phyloP scores from a whole-genome alignment of 2,113 vertebrate genomes.

The Triplophysa rosa region DNA sequence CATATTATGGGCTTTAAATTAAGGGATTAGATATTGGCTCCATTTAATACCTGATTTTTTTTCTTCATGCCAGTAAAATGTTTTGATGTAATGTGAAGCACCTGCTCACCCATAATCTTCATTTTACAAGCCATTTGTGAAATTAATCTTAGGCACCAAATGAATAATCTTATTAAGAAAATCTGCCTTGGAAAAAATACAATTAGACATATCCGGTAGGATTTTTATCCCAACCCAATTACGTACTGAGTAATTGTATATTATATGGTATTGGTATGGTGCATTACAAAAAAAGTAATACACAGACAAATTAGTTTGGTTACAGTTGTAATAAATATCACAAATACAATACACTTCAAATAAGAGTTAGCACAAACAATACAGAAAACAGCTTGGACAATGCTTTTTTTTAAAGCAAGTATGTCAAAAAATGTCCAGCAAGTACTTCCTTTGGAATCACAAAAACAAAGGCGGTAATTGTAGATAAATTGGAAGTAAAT shows the following conservation, averaged over 20 bases:
- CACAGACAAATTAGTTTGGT: background rate
- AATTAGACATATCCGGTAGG: background rate
- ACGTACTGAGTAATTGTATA: background rate
- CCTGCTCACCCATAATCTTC: background rate
- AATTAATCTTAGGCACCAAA: constrained; percentile 52
- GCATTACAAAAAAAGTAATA: background rate
- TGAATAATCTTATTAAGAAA: constrained; percentile 47
- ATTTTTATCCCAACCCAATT: background rate
- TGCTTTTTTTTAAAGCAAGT: background rate
- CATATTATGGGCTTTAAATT: background rate
- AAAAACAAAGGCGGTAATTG: background rate
- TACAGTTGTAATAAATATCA: constrained; percentile 15
- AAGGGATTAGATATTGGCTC: background rate
- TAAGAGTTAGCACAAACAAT: background rate
- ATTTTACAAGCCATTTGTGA: constrained; percentile 56
- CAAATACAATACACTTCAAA: constrained; percentile 12
- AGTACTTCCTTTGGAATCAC: background rate
- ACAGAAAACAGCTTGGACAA: background rate
- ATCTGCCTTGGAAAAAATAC: background rate
- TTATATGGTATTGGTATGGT: background rate
- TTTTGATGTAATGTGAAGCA: constrained; percentile 1
- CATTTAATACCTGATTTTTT: background rate
- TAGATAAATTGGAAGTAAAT: background rate
- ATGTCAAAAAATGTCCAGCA: background rate
- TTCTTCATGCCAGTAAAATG: background rate